Percentiles rank a stretch among this genome's conserved stretches.
phyloP scores from a whole-genome alignment of 64 coral and sea anemone genomes.

The Dendronephthya gigantea region DNA sequence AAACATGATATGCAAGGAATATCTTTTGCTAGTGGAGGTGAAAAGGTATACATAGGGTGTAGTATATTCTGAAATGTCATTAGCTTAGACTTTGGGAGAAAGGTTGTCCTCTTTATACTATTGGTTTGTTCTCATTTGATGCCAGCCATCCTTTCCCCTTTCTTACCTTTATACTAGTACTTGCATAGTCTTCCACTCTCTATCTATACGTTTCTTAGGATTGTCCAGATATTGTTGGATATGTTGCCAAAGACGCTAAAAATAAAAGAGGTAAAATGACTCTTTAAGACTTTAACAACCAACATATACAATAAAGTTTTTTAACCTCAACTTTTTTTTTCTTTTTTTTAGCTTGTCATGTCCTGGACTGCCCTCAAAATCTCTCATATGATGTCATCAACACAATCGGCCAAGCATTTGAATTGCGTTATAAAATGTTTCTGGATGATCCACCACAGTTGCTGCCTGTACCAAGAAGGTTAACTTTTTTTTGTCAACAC shows the following conservation, averaged over 20 bases:
- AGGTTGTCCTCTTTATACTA: too few species aligned
- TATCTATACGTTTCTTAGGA: too few species aligned
- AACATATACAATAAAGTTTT: too few species aligned
- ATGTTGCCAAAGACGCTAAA: constrained; percentile 78
- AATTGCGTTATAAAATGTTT: constrained; percentile 97
- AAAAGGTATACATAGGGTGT: constrained; percentile 76
- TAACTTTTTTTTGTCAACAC: not conserved
- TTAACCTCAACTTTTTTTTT: not conserved
- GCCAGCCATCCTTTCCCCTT: not conserved
- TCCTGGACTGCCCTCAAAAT: constrained; percentile 72
- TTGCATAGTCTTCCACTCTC: too few species aligned
- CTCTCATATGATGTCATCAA: constrained; percentile 97
- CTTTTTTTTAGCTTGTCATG: constrained; percentile 52
- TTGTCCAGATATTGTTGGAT: constrained; percentile 96
- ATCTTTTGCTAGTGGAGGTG: constrained; percentile 97
- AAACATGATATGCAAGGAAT: constrained; percentile 99
- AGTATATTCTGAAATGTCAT: too few species aligned
- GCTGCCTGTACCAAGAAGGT: constrained; percentile 81
- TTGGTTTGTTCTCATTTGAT: too few species aligned
- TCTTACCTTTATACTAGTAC: too few species aligned
- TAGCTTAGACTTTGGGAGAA: too few species aligned
- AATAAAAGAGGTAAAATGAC: constrained; percentile 75
- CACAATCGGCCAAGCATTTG: constrained; percentile 94
- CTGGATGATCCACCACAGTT: constrained; percentile 86
- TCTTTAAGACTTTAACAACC: not conserved